Evolutionary conservation across 2,797 vertebrate species (phyloP), one percentile per base, ranked within the genome.

Genomic region (Hoplostethus mediterraneus): DNA sequence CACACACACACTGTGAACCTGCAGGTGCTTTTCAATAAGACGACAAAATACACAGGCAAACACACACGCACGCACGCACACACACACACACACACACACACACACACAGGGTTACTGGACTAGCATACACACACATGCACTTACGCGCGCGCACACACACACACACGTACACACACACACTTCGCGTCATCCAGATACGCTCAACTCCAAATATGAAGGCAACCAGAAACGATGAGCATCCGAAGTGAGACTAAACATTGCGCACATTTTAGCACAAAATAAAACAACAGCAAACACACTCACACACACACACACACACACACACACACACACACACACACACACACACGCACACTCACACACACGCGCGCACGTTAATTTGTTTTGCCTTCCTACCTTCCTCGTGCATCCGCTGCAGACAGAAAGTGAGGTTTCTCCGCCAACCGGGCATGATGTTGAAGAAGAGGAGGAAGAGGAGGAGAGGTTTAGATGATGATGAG

Each of bases 371-470:
- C 58, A 14, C 17, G 9, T 4, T 4, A 0, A 45, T 79, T 75
- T 71, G 73, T 74, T 85, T 71, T 70, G 65, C 36, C 63, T 17
- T 77, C 96, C 92, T 96, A 97, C 97, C 97, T 89, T 98, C 96
- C 82, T 97, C 96, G 75, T 97, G 96, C 93, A 97, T 94, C 87
- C 96, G 94, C 94, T 96, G 97, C 95, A 98, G 94, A 83, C 97
- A 98, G 84, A 97, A 90, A 93, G 95, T 94, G 87, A 98, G 95
- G 91, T 96, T 97, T 88, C 95, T 95, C 89, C 96, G 93, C 97
- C 97, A 98, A 74, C 96, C 95, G 57, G 96, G 97, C 97, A 97
- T 97, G 82, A 71, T 90, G 80, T 70, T 73, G 70, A 69, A 44
- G 77, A 38, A 67, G 81, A 79, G 60, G 62, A 58, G 21, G 21